Evolutionary conservation across 2,797 vertebrate genomes (phyloP), one percentile per base, ranked within the genome.

Genomic region (Capromys pilorides): DNA sequence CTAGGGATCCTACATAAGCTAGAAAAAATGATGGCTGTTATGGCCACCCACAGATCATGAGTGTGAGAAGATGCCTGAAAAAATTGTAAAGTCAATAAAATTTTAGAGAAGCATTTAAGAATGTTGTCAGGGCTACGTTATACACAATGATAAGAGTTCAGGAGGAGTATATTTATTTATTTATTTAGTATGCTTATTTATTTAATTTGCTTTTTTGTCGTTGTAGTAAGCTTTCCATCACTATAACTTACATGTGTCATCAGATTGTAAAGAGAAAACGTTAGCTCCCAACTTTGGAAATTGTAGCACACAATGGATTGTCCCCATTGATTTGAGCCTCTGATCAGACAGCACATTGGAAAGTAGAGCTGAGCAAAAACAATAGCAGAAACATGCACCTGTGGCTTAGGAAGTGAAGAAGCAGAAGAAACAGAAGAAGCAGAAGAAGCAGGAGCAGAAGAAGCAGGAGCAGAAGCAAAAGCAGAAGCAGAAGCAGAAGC

Each of bases 51-150:
- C 66, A 84, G 69, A 73, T 81, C 11, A 45, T 59, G 31, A 78
- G 5, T 78, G 18, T 79, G 41, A 81, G 79, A 21, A 22, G 2
- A 5, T 94, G 10, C 51, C 71, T 86, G 91, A 81, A 75, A 36
- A 51, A 79, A 95, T 92, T 39, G 10, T 4, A 49, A 83, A 88
- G 41, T 94, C 19, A 71, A n/a, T 73, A 54, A 59, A 11, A 13
- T 71, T 81, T 71, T 81, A 51, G 36, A 96, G 82, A 4, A 89
- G 31, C 18, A 82, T 64, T 41, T 82, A 33, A 88, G 36, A 92
- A 75, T 10, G 3, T 39, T 75, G 4, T 81, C 31, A 81, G 41
- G 36, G 12, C 61, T 85, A 21, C 19, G 14, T 77, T 82, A 62
- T 14, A 86, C 39, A 64, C 5, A n/a, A 78, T 21, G 57, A 54